Evolutionary conservation across 1,140 invertebrate species (phyloP).

Genomic region (Xylocopa sonorina): DNA sequence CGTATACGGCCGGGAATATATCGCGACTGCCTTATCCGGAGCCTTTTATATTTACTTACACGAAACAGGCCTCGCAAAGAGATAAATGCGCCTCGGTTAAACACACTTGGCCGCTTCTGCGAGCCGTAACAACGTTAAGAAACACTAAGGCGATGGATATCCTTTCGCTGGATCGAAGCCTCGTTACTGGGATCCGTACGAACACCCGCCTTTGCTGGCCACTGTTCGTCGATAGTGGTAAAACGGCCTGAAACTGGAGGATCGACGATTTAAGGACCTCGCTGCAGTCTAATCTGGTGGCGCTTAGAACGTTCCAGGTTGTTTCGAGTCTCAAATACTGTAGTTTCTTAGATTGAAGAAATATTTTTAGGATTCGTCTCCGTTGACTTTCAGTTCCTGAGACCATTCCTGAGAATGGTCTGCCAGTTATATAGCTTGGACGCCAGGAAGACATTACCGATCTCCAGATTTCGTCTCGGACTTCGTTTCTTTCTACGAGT

Average conservation of each 20-base stretch:
- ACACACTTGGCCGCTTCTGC: not conserved
- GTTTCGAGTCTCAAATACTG: no score
- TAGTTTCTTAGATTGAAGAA: no score
- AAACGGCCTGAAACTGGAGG: not conserved
- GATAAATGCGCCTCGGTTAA: not conserved
- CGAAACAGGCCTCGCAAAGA: not conserved
- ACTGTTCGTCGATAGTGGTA: not conserved
- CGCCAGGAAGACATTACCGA: no score
- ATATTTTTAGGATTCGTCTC: no score
- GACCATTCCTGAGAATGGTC: no score
- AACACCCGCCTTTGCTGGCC: not conserved
- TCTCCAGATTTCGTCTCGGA: not conserved
- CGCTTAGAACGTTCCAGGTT: not conserved
- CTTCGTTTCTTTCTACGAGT: conserved; percentile 25
- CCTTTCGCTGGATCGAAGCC: conserved; percentile 20
- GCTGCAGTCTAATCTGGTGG: no score
- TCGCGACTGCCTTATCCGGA: not conserved
- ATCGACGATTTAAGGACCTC: not conserved
- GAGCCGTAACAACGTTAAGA: not conserved
- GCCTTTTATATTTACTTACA: conserved; percentile 24
- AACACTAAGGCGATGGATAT: conserved; percentile 12
- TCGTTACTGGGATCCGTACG: conserved; percentile 11
- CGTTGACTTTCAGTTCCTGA: no score
- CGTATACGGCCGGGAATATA: conserved; percentile 29
- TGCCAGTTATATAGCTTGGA: no score